phyloP scores from a whole-genome alignment of 2,113 vertebrate species.

The Anguilla rostrata region DNA sequence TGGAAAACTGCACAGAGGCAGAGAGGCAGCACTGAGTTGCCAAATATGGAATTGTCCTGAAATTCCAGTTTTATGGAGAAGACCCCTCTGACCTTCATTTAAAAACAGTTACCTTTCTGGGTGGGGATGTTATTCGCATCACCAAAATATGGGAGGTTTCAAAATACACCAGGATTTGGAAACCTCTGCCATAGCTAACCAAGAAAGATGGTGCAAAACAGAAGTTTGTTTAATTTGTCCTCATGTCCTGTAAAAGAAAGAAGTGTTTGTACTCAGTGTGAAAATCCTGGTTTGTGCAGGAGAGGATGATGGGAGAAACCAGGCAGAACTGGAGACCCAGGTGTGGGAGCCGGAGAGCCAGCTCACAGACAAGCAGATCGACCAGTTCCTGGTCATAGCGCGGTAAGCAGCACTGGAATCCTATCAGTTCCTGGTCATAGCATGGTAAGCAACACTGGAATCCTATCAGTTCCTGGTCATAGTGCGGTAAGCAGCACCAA shows the following conservation, averaged over 20 bases:
- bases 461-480: too few relatives aligned
- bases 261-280: background rate
- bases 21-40: background rate
- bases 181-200: too few relatives aligned
- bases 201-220: background rate
- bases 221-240: too few relatives aligned
- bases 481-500: too few relatives aligned
- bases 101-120: too few relatives aligned
- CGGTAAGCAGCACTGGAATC: conserved; percentile 72
- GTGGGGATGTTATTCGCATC: too few relatives aligned
- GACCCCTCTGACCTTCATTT: too few relatives aligned
- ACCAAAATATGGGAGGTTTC: too few relatives aligned
- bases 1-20: background rate
- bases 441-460: too few relatives aligned
- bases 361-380: conserved; percentile 91
- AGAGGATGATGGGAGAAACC: conserved; percentile 85
- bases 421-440: too few relatives aligned
- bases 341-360: conserved; percentile 90
- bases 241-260: background rate
- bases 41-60: background rate
- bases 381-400: conserved; percentile 96
- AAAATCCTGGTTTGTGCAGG: conserved; percentile 58
- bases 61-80: background rate
- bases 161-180: too few relatives aligned
- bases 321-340: conserved; percentile 90